Evolutionary conservation across 2,888 invertebrate genomes (phyloP), one percentile per base, ranked within the genome.

Genomic region (Tethea ocularis): DNA sequence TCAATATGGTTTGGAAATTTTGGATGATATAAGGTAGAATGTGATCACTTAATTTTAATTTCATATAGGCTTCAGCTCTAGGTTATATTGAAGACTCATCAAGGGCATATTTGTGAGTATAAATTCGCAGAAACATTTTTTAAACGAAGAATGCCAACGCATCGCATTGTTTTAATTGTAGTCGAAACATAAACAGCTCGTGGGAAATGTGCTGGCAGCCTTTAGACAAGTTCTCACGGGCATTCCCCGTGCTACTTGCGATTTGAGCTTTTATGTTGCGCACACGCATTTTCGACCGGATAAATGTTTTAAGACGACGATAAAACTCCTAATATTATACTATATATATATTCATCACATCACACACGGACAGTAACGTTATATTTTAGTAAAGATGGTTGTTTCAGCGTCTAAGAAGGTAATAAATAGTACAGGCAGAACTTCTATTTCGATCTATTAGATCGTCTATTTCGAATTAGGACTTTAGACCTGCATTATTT

Each of bases 121-220:
- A 8, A 46, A 52, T 55, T 69, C 57, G 26, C 59, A 57, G 36
- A 60, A 65, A 52, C 57, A 56, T 57, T 64, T 60, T 59, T 57
- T 58, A 61, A 61, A 60, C 56, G 56, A 57, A 75, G 82, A 84
- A 83, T 69, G 67, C 74, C 66, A 75, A 78, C 75, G 73, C 77
- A 62, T 71, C 66, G 70, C 70, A 75, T 77, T 79, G 70, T 72
- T 75, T 78, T 80, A 80, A 80, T 82, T 78, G 75, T 77, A 72
- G 64, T 72, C 67, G 67, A 68, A 76, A 76, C 72, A 82, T 84
- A 85, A 86, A 82, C 75, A 80, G 72, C 69, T 75, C 87, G 86
- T 89, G 91, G 77, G 89, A 91, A 83, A 66, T 74, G 79, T 78
- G 77, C 80, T 80, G 78, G 78, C 81, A 67, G 59, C 41, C 57